Conservation (phyloP, 2,888 invertebrate species). For the Sphaeridia pumilis region DNA sequence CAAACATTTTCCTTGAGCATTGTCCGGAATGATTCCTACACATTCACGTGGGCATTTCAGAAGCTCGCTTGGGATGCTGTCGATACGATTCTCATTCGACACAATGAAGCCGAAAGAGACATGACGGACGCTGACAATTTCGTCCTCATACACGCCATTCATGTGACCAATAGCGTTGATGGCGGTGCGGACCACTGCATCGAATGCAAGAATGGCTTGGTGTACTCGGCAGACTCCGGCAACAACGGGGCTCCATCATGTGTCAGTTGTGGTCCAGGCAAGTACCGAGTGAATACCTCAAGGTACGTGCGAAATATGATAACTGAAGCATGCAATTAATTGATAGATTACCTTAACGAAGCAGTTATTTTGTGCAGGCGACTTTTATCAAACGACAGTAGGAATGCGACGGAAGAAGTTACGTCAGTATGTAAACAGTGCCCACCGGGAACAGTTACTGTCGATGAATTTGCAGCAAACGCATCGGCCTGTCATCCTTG, state of each 20-base stretch:
- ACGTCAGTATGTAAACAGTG: conserved; percentile 43
- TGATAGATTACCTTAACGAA: no score
- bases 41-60: conserved; percentile 45
- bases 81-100: conserved; percentile 13
- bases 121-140: conserved; percentile 38
- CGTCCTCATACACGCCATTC: conserved; percentile 45
- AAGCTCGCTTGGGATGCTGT: conserved; percentile 36
- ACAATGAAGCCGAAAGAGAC: conserved; percentile 15
- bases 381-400: not conserved
- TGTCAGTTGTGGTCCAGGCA: conserved; percentile 25
- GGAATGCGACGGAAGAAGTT: not conserved
- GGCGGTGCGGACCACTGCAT: conserved; percentile 48
- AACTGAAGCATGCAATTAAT: not conserved
- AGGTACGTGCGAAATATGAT: not conserved
- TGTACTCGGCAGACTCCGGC: conserved; percentile 16
- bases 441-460: conserved; percentile 39
- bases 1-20: conserved; percentile 40
- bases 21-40: conserved; percentile 40
- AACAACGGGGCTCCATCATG: conserved; percentile 19
- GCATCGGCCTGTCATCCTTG: conserved; percentile 43
- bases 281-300: conserved; percentile 16
- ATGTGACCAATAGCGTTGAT: conserved; percentile 46
- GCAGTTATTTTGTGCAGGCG: not conserved
- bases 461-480: conserved; percentile 39
- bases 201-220: conserved; percentile 41